These are phyloP conservation scores for Neomorphus geoffroyi DNA, from an alignment of 2,797 vertebrate genomes.

Conservation along the genomic window DNA sequence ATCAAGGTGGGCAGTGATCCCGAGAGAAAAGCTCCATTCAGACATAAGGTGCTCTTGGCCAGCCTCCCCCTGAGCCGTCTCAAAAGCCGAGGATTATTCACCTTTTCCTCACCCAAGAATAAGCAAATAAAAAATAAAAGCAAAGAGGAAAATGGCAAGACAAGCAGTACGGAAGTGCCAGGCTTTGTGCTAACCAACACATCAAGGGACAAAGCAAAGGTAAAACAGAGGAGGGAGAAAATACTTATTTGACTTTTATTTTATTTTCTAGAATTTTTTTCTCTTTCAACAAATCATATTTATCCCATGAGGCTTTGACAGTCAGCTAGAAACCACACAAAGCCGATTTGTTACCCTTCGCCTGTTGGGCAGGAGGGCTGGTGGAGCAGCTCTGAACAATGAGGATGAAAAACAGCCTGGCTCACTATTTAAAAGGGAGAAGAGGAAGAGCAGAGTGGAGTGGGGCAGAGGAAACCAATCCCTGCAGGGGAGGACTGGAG, in stretches of 20 bases:
- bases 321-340: slow-evolving; percentile 69
- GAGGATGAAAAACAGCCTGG: not conserved
- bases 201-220: slow-evolving; percentile 45
- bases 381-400: slow-evolving; percentile 16
- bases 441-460: not conserved
- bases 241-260: not conserved
- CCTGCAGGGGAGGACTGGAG: not conserved
- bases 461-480: not conserved
- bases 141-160: not conserved
- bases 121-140: not conserved
- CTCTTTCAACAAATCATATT: slow-evolving; percentile 67
- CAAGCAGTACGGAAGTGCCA: not conserved
- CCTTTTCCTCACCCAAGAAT: not conserved
- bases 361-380: slow-evolving; percentile 20
- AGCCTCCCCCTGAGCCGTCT: not conserved
- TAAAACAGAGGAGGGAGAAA: not conserved
- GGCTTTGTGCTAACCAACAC: slow-evolving; percentile 8
- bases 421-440: not conserved
- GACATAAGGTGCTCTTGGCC: not conserved
- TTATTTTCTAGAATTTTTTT: not conserved
- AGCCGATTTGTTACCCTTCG: slow-evolving; percentile 70
- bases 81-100: not conserved
- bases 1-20: not conserved
- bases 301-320: slow-evolving; percentile 61
- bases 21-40: not conserved